A percentile compares a stretch with the other conserved stretches of the same genome.
These are phyloP conservation scores for Laticauda laticaudata DNA, from an alignment of 2,113 vertebrate genomes.

Conservation along the genomic window DNA sequence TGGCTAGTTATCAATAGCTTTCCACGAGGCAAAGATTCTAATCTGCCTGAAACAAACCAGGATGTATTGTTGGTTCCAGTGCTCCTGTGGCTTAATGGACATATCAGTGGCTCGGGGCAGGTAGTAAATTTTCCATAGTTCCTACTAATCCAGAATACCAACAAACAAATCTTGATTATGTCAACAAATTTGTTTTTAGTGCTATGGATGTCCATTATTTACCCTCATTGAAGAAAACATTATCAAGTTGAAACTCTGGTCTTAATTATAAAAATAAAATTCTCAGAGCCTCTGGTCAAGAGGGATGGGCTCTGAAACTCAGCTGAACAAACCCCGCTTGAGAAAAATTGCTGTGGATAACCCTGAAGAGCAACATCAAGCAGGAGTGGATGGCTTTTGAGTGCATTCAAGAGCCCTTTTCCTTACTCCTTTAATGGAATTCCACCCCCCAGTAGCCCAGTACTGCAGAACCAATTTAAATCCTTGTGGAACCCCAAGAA, in stretches of 20 bases:
- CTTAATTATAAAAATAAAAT: too few relatives aligned
- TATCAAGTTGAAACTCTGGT: neutral
- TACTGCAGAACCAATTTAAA: neutral
- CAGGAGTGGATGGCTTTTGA: too few relatives aligned
- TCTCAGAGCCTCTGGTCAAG: too few relatives aligned
- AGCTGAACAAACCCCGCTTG: too few relatives aligned
- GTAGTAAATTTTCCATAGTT: neutral
- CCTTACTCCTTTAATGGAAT: too few relatives aligned
- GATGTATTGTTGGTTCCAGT: neutral
- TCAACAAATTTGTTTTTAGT: neutral
- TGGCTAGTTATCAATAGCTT: neutral
- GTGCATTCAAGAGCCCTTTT: too few relatives aligned
- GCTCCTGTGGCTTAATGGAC: neutral
- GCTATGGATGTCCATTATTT: neutral
- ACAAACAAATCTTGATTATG: neutral
- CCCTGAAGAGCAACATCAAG: too few relatives aligned
- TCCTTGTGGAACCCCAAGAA: neutral
- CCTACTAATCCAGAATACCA: neutral
- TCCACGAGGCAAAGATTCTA: neutral
- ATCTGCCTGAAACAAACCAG: neutral
- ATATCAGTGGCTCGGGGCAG: neutral
- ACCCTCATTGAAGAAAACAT: neutral
- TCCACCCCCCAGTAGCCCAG: too few relatives aligned
- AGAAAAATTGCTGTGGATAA: too few relatives aligned
- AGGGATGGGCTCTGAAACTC: neutral